phyloP scores from a whole-genome alignment of 37 sponge, comb jelly and placozoan genomes.

The Diacarnus erythraeanus region DNA sequence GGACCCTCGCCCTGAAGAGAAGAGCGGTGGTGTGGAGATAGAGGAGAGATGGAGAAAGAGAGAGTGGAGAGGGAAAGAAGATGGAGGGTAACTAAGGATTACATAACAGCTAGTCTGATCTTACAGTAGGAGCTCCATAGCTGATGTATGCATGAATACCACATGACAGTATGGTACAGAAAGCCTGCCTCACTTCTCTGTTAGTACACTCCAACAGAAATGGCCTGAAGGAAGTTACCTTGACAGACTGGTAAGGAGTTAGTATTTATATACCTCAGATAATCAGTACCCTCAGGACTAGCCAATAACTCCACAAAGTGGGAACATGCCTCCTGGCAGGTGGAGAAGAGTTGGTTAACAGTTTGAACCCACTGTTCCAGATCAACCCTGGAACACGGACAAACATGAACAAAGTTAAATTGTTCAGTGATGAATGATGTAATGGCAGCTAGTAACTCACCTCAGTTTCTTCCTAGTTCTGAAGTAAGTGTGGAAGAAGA shows the following conservation, averaged over 20 bases:
- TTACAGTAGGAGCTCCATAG: constrained; percentile 7
- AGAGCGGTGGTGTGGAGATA: too few relatives aligned
- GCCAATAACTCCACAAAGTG: constrained; percentile 70
- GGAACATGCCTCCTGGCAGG: constrained; percentile 44
- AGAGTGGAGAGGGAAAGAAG: background rate
- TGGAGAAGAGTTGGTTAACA: constrained; percentile 35
- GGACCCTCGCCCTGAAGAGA: constrained; percentile 30
- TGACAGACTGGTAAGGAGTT: background rate
- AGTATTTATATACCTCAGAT: constrained; percentile 60
- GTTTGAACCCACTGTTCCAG: constrained; percentile 42
- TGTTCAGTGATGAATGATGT: background rate
- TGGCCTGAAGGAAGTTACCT: constrained; percentile 39
- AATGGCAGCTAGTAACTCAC: constrained; percentile 14
- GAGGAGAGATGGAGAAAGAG: background rate
- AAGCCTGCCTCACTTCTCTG: constrained; percentile 62
- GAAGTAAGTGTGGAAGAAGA: constrained; percentile 85
- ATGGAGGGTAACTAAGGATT: background rate
- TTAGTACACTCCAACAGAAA: constrained; percentile 74
- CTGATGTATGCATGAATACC: constrained; percentile 39
- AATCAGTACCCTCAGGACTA: constrained; percentile 17
- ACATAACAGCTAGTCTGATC: too few relatives aligned
- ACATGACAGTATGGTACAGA: constrained; percentile 33
- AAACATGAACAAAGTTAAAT: background rate
- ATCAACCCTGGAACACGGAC: constrained; percentile 11
- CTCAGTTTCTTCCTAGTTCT: constrained; percentile 76